Percentiles rank a stretch among this genome's conserved stretches.
Conservation (phyloP, 2,113 vertebrate genomes). For the Arothron firmamentum region DNA sequence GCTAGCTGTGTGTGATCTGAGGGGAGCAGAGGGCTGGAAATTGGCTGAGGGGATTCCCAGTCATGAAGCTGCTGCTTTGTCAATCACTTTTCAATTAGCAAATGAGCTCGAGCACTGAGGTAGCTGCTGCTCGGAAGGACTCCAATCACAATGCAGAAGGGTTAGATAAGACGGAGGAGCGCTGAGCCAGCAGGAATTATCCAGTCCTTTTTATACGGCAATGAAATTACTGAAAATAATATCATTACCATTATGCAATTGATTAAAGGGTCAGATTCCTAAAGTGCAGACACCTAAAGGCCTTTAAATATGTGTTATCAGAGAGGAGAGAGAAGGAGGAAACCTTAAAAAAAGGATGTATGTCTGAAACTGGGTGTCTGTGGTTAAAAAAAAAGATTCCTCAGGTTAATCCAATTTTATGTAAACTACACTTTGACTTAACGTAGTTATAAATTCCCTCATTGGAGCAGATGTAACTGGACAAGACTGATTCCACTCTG, state of each 20-base stretch:
- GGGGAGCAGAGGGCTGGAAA: slow-evolving; percentile 18
- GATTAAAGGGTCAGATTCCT: slow-evolving; percentile 28
- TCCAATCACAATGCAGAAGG: slow-evolving; percentile 25
- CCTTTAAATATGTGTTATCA: too few relatives aligned
- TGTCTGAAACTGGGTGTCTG: too few relatives aligned
- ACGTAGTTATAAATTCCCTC: too few relatives aligned
- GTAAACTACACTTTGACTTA: too few relatives aligned
- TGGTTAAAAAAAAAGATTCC: too few relatives aligned
- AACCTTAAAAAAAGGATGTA: too few relatives aligned
- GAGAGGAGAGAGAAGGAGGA: neutral
- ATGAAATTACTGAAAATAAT: slow-evolving; percentile 57
- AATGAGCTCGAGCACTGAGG: slow-evolving; percentile 49
- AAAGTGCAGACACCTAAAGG: slow-evolving; percentile 1
- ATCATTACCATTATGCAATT: slow-evolving; percentile 50
- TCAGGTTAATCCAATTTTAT: too few relatives aligned
- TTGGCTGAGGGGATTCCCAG: slow-evolving; percentile 52
- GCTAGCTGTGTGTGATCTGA: neutral
- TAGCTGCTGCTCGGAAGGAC: slow-evolving; percentile 21
- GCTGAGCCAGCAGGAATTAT: slow-evolving; percentile 59
- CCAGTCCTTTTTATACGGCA: slow-evolving; percentile 33
- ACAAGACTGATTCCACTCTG: too few relatives aligned
- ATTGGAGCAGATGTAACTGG: too few relatives aligned
- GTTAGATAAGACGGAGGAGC: slow-evolving; percentile 24
- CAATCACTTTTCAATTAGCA: slow-evolving; percentile 68
- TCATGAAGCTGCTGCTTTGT: slow-evolving; percentile 59